Conservation (phyloP, 2,113 vertebrate genomes). For the Felis chaus region DNA sequence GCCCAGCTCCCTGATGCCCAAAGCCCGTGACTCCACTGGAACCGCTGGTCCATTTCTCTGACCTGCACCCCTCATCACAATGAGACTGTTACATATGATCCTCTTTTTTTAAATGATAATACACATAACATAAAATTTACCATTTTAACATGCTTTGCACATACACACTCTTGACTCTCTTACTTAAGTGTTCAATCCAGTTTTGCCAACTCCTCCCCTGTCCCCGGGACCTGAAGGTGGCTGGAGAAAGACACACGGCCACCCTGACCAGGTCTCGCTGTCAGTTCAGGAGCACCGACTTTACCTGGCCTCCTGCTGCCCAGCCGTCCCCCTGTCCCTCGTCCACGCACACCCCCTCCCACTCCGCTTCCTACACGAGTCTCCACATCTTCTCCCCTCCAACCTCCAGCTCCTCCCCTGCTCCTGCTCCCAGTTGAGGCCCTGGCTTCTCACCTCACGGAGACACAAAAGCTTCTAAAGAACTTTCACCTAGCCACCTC, state of each 20-base stretch:
- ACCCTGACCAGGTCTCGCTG: not conserved
- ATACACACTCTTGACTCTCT: not conserved
- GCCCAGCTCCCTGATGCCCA: not conserved
- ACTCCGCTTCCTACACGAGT: too few relatives aligned
- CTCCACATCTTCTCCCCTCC: not conserved
- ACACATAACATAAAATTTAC: not conserved
- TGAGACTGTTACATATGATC: not conserved
- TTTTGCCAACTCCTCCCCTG: not conserved
- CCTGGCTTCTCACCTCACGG: not conserved
- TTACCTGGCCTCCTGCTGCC: not conserved
- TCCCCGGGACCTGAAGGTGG: not conserved
- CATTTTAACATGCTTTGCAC: not conserved
- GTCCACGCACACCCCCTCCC: not conserved
- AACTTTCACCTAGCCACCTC: not conserved
- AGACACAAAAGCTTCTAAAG: not conserved
- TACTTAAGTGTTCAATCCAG: not conserved
- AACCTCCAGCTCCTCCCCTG: not conserved
- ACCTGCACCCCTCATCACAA: not conserved
- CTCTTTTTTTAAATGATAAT: not conserved
- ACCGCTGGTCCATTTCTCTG: not conserved
- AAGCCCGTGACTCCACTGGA: not conserved
- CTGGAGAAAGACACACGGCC: not conserved
- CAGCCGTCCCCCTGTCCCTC: not conserved
- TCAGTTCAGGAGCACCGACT: not conserved
- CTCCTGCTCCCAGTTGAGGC: not conserved